phyloP scores from a whole-genome alignment of 2,888 invertebrate genomes.

The Zaprionus obscuricornis region DNA sequence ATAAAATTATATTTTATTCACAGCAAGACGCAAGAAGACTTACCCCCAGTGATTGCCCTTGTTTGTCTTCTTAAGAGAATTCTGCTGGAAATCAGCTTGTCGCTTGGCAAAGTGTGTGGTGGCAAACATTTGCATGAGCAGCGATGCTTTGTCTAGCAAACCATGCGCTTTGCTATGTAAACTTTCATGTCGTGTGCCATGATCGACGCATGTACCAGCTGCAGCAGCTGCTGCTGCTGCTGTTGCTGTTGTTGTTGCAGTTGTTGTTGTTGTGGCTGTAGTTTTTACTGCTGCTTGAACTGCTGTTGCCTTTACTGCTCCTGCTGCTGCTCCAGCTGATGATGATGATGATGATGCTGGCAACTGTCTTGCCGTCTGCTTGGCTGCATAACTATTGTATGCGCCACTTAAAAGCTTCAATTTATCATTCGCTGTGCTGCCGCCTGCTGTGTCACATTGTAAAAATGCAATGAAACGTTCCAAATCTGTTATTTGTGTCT shows the following conservation, averaged over 20 bases:
- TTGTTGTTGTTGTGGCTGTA: background rate
- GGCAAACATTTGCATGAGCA: constrained; percentile 95
- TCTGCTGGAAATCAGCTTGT: constrained; percentile 87
- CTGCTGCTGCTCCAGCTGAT: constrained; percentile 1
- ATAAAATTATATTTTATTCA: no score
- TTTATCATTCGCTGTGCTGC: constrained; percentile 41
- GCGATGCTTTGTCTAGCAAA: constrained; percentile 93
- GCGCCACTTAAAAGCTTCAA: constrained; percentile 70
- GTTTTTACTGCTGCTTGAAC: background rate
- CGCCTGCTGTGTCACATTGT: constrained; percentile 89
- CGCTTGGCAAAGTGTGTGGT: constrained; percentile 95
- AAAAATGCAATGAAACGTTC: constrained; percentile 98
- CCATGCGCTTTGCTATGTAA: constrained; percentile 82
- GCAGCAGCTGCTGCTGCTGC: background rate
- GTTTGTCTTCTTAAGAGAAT: constrained; percentile 92
- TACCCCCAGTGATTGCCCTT: constrained; percentile 96
- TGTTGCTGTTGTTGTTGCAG: background rate
- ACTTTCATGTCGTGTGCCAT: constrained; percentile 60
- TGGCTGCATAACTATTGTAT: constrained; percentile 82
- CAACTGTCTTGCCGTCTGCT: constrained; percentile 71
- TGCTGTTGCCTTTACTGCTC: constrained; percentile 2
- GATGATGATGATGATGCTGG: background rate
- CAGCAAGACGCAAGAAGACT: no score
- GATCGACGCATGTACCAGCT: constrained; percentile 1
- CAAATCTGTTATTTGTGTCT: constrained; percentile 98